phyloP scores from a whole-genome alignment of 2,113 vertebrate species.

The Leucosticte australis region DNA sequence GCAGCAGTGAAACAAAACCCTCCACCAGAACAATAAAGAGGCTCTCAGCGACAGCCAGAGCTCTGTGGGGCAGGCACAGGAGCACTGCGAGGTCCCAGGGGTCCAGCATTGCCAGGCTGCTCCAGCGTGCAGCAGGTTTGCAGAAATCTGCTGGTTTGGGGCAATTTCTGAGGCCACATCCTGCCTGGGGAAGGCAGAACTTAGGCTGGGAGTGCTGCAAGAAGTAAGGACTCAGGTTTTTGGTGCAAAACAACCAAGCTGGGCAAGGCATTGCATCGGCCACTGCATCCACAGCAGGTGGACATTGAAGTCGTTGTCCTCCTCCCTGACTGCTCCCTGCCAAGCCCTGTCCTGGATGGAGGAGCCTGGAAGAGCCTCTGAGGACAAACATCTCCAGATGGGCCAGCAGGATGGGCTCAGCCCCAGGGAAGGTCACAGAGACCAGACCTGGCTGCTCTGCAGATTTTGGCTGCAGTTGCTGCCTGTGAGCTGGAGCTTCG shows the following conservation, averaged over 20 bases:
- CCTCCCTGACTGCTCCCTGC: background rate
- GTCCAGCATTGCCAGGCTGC: background rate
- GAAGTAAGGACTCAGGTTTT: background rate
- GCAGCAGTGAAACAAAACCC: conserved; percentile 58
- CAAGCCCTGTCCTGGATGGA: background rate
- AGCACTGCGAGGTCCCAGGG: background rate
- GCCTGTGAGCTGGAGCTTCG: background rate
- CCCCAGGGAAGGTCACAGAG: background rate
- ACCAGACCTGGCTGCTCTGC: background rate
- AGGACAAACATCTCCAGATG: conserved; percentile 52
- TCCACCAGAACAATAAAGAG: background rate
- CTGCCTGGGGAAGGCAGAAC: background rate
- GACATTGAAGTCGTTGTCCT: rapidly evolving
- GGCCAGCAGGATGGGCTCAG: background rate
- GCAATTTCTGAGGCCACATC: background rate
- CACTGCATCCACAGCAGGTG: background rate
- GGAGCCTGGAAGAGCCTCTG: background rate
- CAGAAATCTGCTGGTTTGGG: background rate
- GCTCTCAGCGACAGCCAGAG: background rate
- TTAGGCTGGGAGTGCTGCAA: background rate
- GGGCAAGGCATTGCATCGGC: background rate
- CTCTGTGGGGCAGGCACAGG: background rate
- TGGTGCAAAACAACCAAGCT: background rate
- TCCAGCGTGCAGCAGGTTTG: background rate
- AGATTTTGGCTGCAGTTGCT: conserved; percentile 4